Percentiles rank a stretch among this genome's conserved stretches.
phyloP scores from a whole-genome alignment of 2,113 vertebrate genomes.

The Amazona guildingii region DNA sequence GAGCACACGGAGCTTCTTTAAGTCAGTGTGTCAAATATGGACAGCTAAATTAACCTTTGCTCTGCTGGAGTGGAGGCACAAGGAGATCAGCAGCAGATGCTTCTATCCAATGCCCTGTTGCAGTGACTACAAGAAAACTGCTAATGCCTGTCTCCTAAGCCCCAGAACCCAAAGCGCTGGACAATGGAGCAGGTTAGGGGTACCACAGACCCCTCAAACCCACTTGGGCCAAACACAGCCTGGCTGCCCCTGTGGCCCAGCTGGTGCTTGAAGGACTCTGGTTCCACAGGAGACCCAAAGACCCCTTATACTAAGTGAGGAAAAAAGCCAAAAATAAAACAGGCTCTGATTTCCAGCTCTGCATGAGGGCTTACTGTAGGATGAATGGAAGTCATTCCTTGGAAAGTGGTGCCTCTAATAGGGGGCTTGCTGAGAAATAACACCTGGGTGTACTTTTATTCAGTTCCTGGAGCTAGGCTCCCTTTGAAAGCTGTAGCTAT shows the following conservation, averaged over 20 bases:
- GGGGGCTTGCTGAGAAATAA: neutral
- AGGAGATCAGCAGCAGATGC: neutral
- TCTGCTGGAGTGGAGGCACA: neutral
- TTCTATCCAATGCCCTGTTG: neutral
- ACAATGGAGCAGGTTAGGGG: neutral
- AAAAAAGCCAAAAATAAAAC: neutral
- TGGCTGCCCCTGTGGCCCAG: fast-evolving
- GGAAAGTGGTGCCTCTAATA: neutral
- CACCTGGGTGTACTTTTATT: neutral
- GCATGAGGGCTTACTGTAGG: neutral
- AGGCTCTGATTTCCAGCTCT: neutral
- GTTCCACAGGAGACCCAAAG: neutral
- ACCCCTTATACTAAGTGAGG: neutral
- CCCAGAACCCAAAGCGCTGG: neutral
- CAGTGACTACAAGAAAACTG: neutral
- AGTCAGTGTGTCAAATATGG: neutral
- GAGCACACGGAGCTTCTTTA: neutral
- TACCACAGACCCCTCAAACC: neutral
- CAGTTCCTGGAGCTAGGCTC: neutral
- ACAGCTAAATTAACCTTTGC: neutral
- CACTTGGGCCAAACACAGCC: neutral
- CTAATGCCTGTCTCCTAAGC: fast-evolving
- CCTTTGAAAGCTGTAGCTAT: neutral
- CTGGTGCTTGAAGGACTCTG: neutral
- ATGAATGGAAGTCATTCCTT: neutral